Conservation (phyloP, 2,113 vertebrate genomes). For the Electrona antarctica region DNA sequence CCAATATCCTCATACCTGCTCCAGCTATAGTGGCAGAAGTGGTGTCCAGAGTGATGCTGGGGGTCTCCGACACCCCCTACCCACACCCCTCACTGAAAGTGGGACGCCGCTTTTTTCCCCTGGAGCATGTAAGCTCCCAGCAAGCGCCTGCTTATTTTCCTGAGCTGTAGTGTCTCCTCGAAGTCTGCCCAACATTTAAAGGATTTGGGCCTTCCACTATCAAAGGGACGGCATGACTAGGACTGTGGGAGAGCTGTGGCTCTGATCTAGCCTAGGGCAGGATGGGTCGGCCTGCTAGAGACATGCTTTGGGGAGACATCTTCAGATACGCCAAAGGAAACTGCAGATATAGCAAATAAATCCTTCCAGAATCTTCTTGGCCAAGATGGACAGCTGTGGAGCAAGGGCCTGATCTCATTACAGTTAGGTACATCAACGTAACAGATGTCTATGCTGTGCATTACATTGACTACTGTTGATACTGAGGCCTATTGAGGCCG, state of each 20-base stretch:
- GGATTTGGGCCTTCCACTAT: constrained; percentile 64
- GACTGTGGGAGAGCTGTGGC: constrained; percentile 56
- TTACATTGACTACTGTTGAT: constrained; percentile 28
- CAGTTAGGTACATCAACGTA: constrained; percentile 7
- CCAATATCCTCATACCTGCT: constrained; percentile 60
- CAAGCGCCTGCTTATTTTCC: constrained; percentile 48
- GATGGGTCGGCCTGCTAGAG: constrained; percentile 57
- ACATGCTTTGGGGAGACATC: constrained; percentile 53
- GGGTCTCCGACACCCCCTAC: constrained; percentile 11
- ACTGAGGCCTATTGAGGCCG: constrained; percentile 28
- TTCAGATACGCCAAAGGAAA: constrained; percentile 54
- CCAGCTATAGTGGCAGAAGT: constrained; percentile 42
- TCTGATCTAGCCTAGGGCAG: constrained; percentile 57
- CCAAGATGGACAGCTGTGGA: constrained; percentile 52
- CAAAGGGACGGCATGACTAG: constrained; percentile 55
- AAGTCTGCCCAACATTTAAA: constrained; percentile 63
- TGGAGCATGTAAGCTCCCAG: constrained; percentile 58
- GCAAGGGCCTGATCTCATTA: constrained; percentile 55
- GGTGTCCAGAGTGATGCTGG: constrained; percentile 43
- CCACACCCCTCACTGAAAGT: constrained; percentile 46
- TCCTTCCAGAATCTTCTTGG: constrained; percentile 55
- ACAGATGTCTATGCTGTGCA: constrained; percentile 52
- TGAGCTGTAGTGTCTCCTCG: constrained; percentile 61
- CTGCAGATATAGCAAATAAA: constrained; percentile 57
- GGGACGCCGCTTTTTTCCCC: constrained; percentile 57